Evolutionary conservation across 2,113 vertebrate genomes (phyloP).

Genomic region (Boulengerochromis microlepis): DNA sequence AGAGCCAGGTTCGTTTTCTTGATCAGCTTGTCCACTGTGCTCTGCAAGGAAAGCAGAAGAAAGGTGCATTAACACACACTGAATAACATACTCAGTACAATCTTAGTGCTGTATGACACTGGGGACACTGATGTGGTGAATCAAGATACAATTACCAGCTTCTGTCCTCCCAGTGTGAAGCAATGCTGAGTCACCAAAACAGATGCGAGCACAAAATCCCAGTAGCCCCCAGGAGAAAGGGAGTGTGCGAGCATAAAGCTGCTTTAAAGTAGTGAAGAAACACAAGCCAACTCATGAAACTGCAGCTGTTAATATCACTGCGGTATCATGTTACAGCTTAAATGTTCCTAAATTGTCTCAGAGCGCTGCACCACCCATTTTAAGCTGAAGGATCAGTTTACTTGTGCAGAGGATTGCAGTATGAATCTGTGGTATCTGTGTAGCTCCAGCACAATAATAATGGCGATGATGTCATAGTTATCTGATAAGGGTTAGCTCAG

Average conservation of each 20-base stretch:
- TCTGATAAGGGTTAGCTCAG: not conserved
- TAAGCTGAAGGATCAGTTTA: not conserved
- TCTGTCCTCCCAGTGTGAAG: not conserved
- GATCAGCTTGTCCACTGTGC: conserved; percentile 81
- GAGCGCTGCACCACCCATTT: not conserved
- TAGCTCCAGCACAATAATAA: not conserved
- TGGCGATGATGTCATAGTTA: not conserved
- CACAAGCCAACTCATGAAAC: not conserved
- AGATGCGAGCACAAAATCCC: not conserved
- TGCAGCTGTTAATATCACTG: not conserved
- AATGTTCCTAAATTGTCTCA: not conserved
- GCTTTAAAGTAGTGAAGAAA: not conserved
- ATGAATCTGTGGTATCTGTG: not conserved
- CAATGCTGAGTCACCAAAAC: conserved; percentile 8
- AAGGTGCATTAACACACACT: not conserved
- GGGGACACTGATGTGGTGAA: not conserved
- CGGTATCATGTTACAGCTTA: not conserved
- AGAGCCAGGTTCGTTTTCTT: conserved; percentile 82
- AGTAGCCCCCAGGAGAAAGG: not conserved
- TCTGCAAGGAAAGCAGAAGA: conserved; percentile 49
- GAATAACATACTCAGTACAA: not conserved
- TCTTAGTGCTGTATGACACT: not conserved
- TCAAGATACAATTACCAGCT: not conserved
- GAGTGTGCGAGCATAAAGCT: not conserved
- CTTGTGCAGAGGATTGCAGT: not conserved